Conservation (phyloP, 2,113 vertebrate genomes). For the Orcinus orca region DNA sequence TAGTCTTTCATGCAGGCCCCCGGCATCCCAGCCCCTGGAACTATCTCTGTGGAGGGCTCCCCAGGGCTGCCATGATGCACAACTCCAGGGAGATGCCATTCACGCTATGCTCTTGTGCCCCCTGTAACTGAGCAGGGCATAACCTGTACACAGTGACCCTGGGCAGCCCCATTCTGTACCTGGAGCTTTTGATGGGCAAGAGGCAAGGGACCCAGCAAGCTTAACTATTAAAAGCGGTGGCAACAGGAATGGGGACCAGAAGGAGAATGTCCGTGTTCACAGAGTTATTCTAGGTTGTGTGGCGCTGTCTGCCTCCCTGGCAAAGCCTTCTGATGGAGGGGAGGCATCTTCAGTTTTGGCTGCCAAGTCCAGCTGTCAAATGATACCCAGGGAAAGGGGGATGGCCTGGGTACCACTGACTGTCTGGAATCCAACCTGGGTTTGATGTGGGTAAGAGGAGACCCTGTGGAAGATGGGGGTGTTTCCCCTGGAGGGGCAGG, state of each 20-base stretch:
- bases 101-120: background rate
- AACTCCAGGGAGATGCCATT: background rate
- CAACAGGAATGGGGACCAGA: no score
- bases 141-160: no score
- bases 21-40: conserved; percentile 68
- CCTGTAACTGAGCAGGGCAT: background rate
- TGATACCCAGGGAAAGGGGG: conserved; percentile 23
- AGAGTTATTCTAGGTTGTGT: no score
- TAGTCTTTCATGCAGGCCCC: conserved; percentile 74
- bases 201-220: background rate
- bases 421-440: conserved; percentile 24
- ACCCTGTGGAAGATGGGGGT: background rate
- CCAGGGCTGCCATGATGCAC: background rate
- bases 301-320: background rate
- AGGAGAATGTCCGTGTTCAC: background rate
- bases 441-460: conserved; percentile 54
- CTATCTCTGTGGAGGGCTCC: conserved; percentile 69
- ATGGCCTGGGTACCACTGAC: background rate
- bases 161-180: background rate
- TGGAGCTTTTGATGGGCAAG: background rate
- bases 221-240: conserved; percentile 7
- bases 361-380: background rate
- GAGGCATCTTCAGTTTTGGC: background rate
- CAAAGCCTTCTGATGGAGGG: background rate
- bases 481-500: background rate